These are phyloP conservation scores for Prunella himalayana DNA, from an alignment of 2,113 vertebrate species.

Conservation along the genomic window DNA sequence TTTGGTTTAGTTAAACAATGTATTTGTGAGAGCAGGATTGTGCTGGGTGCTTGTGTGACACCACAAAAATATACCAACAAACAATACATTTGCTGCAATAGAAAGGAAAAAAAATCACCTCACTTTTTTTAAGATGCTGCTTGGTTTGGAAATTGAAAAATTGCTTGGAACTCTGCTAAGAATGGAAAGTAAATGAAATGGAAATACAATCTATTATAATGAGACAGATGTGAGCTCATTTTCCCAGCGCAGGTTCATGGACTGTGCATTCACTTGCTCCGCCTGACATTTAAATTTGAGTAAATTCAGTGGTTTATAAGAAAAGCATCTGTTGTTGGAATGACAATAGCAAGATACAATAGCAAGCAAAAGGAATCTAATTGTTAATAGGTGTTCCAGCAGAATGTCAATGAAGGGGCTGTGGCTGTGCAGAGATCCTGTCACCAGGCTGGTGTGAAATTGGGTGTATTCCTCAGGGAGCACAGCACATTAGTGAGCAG, in stretches of 20 bases:
- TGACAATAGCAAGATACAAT: slow-evolving; percentile 60
- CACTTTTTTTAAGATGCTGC: background rate
- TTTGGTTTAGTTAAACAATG: background rate
- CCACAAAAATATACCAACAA: background rate
- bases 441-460: slow-evolving; percentile 54
- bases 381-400: slow-evolving; percentile 44
- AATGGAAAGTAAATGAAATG: slow-evolving; percentile 58
- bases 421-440: slow-evolving; percentile 38
- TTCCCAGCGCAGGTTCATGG: slow-evolving; percentile 29
- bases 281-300: slow-evolving; percentile 68
- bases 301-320: slow-evolving; percentile 69
- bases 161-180: slow-evolving; percentile 33
- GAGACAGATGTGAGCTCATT: slow-evolving; percentile 65
- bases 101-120: background rate
- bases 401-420: slow-evolving; percentile 56
- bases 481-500: slow-evolving; percentile 48
- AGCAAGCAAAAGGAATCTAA: slow-evolving; percentile 45
- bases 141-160: slow-evolving; percentile 58
- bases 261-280: slow-evolving; percentile 40
- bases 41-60: background rate
- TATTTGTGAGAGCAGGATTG: background rate
- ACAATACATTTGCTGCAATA: background rate
- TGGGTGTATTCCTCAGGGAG: slow-evolving; percentile 42
- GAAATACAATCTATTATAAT: slow-evolving; percentile 61
- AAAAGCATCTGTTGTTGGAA: slow-evolving; percentile 65